Conservation (phyloP, 2,888 invertebrate species). For the Caenorhabditis sp. region DNA sequence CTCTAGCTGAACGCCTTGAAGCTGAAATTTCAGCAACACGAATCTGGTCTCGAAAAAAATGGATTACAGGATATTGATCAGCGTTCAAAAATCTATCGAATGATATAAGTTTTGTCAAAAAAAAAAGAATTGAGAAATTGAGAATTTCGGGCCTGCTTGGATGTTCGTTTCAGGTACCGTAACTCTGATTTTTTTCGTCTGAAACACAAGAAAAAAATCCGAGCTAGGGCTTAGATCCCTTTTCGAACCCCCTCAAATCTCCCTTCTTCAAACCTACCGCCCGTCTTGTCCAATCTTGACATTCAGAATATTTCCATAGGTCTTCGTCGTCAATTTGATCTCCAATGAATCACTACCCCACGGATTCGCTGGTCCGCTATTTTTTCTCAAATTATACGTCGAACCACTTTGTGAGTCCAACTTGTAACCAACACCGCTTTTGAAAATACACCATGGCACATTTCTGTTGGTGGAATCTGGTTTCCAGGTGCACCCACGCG, state of each 20-base stretch:
- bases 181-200: no score
- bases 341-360: slow-evolving; percentile 52
- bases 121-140: no score
- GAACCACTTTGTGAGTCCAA: slow-evolving; percentile 27
- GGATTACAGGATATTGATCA: no score
- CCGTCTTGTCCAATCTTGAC: slow-evolving; percentile 47
- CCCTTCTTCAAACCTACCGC: slow-evolving; percentile 9
- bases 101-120: no score
- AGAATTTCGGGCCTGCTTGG: no score
- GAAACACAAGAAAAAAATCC: no score
- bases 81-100: no score
- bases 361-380: slow-evolving; percentile 51
- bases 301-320: slow-evolving; percentile 52
- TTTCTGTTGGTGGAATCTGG: slow-evolving; percentile 29
- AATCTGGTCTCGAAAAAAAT: no score
- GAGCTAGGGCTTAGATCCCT: background rate
- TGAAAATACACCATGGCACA: slow-evolving; percentile 59
- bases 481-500: slow-evolving; percentile 59
- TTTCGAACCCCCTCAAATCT: background rate
- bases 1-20: no score
- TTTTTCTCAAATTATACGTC: slow-evolving; percentile 40
- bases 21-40: no score
- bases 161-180: no score
- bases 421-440: slow-evolving; percentile 55
- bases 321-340: slow-evolving; percentile 41